Evolutionary conservation across 1,140 invertebrate genomes (phyloP).

Genomic region (Ladona fulva): DNA sequence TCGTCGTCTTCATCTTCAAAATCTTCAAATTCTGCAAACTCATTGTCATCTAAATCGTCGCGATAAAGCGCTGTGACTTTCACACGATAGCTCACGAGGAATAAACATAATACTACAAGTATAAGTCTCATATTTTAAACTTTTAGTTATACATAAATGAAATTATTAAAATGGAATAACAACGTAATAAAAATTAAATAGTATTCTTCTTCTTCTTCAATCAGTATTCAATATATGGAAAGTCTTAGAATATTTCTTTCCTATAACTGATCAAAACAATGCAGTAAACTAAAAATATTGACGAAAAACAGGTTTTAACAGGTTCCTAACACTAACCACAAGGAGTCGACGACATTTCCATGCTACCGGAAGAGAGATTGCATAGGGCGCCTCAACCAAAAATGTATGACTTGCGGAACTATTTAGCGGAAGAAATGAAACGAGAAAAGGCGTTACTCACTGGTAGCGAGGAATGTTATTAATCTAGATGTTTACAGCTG

Average conservation of each 20-base stretch:
- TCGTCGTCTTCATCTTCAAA: slow-evolving; percentile 63
- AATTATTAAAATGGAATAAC: too few relatives aligned
- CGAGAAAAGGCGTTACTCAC: background rate
- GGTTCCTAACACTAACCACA: background rate
- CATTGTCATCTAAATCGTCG: slow-evolving; percentile 72
- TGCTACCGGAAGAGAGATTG: background rate
- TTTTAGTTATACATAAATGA: too few relatives aligned
- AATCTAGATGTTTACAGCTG: too few relatives aligned
- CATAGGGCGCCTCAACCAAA: background rate
- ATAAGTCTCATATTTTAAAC: too few relatives aligned
- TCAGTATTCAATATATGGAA: too few relatives aligned
- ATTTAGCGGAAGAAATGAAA: background rate
- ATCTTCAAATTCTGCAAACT: slow-evolving; percentile 95
- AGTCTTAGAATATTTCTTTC: too few relatives aligned
- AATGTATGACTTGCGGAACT: background rate
- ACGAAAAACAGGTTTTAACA: background rate
- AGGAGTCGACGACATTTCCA: background rate
- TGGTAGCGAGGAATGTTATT: background rate
- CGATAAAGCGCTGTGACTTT: slow-evolving; percentile 39
- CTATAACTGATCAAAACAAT: too few relatives aligned
- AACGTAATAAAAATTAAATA: too few relatives aligned
- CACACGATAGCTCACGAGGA: too few relatives aligned
- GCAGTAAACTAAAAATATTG: too few relatives aligned
- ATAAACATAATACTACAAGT: too few relatives aligned
- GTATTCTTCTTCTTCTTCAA: too few relatives aligned